These are phyloP conservation scores for Anolis sagrei DNA, from an alignment of 2,113 vertebrate species.

Conservation along the genomic window DNA sequence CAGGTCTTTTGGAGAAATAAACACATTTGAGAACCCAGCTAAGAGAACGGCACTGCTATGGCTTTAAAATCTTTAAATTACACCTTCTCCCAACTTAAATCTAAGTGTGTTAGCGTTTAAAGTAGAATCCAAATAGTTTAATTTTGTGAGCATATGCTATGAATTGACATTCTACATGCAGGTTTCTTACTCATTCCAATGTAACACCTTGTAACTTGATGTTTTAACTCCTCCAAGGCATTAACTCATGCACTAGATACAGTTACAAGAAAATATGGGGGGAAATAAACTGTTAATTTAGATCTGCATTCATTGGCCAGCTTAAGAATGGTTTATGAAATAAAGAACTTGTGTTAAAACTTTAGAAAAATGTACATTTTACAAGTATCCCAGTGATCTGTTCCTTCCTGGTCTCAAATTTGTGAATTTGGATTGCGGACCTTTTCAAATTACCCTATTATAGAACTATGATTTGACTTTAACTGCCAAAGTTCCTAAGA, in stretches of 20 bases:
- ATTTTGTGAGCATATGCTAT: not conserved
- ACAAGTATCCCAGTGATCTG: not conserved
- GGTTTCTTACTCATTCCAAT: not conserved
- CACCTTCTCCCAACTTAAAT: not conserved
- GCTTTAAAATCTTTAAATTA: not conserved
- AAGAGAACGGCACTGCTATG: slow-evolving; percentile 1
- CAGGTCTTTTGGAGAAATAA: not conserved
- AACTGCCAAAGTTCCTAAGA: too few relatives aligned
- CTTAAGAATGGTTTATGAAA: not conserved
- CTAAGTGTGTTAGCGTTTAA: not conserved
- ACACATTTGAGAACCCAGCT: not conserved
- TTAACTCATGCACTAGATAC: not conserved
- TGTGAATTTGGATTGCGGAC: too few relatives aligned
- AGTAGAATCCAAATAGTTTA: not conserved
- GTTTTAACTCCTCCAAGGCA: not conserved
- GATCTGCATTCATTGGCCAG: not conserved
- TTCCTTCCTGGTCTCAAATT: not conserved
- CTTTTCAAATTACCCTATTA: too few relatives aligned
- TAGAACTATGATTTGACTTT: too few relatives aligned
- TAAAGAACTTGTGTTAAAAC: not conserved
- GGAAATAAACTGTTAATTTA: not conserved
- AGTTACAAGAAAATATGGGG: not conserved
- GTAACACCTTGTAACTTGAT: not conserved
- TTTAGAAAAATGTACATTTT: slow-evolving; percentile 3
- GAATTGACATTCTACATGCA: not conserved